Evolutionary conservation across 1,140 invertebrate genomes (phyloP).

Genomic region (Drosophila rufa): DNA sequence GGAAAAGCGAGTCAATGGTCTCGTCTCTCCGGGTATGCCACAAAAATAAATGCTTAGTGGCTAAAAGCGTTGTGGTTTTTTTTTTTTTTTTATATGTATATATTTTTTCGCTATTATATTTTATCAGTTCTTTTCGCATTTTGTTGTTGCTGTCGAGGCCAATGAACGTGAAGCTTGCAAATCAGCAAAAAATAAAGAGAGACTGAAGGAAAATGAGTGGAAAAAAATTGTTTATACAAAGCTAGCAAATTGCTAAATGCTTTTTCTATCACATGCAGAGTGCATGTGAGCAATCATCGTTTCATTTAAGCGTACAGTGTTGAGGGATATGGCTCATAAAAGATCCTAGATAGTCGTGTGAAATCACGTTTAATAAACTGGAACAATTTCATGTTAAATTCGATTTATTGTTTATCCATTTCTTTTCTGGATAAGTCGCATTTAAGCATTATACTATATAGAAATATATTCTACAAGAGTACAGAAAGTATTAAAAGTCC

Average conservation of each 20-base stretch:
- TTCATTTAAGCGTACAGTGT: conserved; percentile 1
- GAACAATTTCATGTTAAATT: not conserved
- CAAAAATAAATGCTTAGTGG: conserved; percentile 69
- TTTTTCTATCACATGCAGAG: conserved; percentile 65
- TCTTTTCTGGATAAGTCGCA: not conserved
- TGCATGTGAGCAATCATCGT: conserved; percentile 50
- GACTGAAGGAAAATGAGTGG: conserved; percentile 24
- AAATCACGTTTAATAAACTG: conserved; percentile 21
- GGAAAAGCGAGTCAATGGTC: conserved; percentile 71
- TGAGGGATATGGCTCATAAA: conserved; percentile 18
- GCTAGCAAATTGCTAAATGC: conserved; percentile 60
- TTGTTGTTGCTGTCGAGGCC: conserved; percentile 58
- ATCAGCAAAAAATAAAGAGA: conserved; percentile 65
- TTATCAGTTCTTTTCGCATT: conserved; percentile 58
- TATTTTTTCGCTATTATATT: conserved; percentile 43
- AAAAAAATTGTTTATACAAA: conserved; percentile 67
- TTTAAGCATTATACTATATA: not conserved
- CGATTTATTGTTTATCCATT: not conserved
- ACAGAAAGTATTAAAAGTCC: not conserved
- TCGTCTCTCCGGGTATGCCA: conserved; percentile 45
- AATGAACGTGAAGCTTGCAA: conserved; percentile 74
- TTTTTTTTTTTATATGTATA: not conserved
- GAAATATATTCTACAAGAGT: not conserved
- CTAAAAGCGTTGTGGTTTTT: conserved; percentile 54
- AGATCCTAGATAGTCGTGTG: not conserved